phyloP scores from a whole-genome alignment of 2,888 invertebrate species.

The Orchestes rusci region DNA sequence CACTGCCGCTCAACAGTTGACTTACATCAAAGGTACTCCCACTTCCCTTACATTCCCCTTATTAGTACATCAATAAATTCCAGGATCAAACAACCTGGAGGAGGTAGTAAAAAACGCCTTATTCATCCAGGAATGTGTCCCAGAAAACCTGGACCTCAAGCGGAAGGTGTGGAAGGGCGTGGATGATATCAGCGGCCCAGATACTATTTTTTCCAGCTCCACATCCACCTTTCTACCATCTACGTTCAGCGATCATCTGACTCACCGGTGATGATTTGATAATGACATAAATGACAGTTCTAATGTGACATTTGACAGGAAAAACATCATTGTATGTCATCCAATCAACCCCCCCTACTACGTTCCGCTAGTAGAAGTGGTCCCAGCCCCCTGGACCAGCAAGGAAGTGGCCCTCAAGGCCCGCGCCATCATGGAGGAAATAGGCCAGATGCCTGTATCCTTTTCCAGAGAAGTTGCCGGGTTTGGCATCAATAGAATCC shows the following conservation, averaged over 20 bases:
- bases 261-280: constrained; percentile 49
- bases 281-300: background rate
- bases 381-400: constrained; percentile 91
- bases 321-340: constrained; percentile 76
- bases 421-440: constrained; percentile 71
- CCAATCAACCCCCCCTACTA: constrained; percentile 97
- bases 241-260: constrained; percentile 70
- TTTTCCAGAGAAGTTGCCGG: constrained; percentile 83
- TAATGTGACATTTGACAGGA: constrained; percentile 32
- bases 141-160: constrained; percentile 82
- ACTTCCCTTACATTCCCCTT: background rate
- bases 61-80: background rate
- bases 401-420: constrained; percentile 67
- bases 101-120: constrained; percentile 68
- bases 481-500: constrained; percentile 89
- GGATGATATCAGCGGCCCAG: constrained; percentile 67
- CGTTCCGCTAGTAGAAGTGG: constrained; percentile 88
- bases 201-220: constrained; percentile 83
- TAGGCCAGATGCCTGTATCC: constrained; percentile 87
- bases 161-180: constrained; percentile 68
- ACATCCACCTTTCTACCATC: constrained; percentile 91
- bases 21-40: constrained; percentile 62
- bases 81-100: constrained; percentile 60
- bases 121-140: constrained; percentile 89
- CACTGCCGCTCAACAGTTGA: constrained; percentile 65